phyloP scores from a whole-genome alignment of 1,140 invertebrate genomes.

The Acromyrmex charruanus region DNA sequence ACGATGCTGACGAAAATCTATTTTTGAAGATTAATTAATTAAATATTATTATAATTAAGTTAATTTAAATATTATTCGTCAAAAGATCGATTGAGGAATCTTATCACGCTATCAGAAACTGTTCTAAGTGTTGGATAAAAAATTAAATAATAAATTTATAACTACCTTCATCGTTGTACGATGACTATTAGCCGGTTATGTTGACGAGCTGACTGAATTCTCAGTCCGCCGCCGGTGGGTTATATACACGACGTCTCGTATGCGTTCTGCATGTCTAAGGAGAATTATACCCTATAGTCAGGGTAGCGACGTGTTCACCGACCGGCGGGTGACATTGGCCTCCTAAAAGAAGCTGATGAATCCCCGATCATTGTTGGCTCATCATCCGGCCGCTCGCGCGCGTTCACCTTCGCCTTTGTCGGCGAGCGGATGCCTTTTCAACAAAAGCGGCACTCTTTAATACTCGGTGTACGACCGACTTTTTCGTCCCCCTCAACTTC shows the following conservation, averaged over 20 bases:
- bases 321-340: slow-evolving; percentile 84
- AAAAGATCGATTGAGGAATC: background rate
- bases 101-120: background rate
- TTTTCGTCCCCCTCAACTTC: slow-evolving; percentile 16
- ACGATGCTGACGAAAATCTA: slow-evolving; percentile 79
- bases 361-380: slow-evolving; percentile 80
- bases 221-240: slow-evolving; percentile 70
- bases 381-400: slow-evolving; percentile 74
- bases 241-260: slow-evolving; percentile 83
- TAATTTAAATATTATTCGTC: background rate
- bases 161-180: slow-evolving; percentile 84
- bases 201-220: slow-evolving; percentile 84
- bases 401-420: slow-evolving; percentile 74
- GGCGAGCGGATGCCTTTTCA: slow-evolving; percentile 46
- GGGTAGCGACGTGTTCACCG: slow-evolving; percentile 54
- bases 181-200: slow-evolving; percentile 64
- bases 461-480: background rate
- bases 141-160: background rate
- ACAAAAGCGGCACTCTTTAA: slow-evolving; percentile 16
- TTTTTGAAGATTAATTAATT: slow-evolving; percentile 17
- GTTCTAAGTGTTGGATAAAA: background rate
- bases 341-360: slow-evolving; percentile 83
- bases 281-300: slow-evolving; percentile 38
- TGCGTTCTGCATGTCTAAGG: slow-evolving; percentile 83
- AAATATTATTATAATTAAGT: background rate